These are phyloP conservation scores for Zoroaster sp. DNA, from an alignment of 53 echinoderm and acorn worm genomes.

Conservation along the genomic window DNA sequence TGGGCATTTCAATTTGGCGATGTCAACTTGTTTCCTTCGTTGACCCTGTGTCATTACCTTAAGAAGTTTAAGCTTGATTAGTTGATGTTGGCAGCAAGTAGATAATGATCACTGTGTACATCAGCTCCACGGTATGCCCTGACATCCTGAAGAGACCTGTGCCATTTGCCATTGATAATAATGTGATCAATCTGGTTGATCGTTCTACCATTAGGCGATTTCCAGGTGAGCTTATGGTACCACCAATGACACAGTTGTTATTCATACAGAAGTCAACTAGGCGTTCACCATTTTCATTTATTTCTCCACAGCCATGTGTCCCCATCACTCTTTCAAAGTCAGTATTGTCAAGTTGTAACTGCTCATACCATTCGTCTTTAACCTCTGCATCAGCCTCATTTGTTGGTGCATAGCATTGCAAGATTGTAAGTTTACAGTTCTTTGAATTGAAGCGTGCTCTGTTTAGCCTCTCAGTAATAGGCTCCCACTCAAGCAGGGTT, in stretches of 20 bases:
- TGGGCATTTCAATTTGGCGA: too few relatives aligned
- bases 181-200: constrained; percentile 50
- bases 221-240: constrained; percentile 38
- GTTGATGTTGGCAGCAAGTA: too few relatives aligned
- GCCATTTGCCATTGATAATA: constrained; percentile 16
- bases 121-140: constrained; percentile 4
- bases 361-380: constrained; percentile 18
- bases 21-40: too few relatives aligned
- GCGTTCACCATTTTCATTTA: constrained; percentile 25
- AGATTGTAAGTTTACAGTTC: constrained; percentile 19
- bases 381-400: constrained; percentile 10
- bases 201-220: constrained; percentile 3
- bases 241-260: not conserved
- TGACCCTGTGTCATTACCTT: too few relatives aligned
- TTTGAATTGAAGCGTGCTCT: constrained; percentile 35
- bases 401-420: constrained; percentile 39
- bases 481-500: not conserved
- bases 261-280: constrained; percentile 29
- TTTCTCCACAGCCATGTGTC: constrained; percentile 10
- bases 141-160: not conserved
- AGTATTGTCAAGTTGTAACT: constrained; percentile 19
- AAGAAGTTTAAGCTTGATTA: too few relatives aligned
- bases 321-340: constrained; percentile 21
- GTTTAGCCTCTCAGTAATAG: not conserved
- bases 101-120: not conserved